Conservation (phyloP, 2,888 invertebrate genomes). For the Trichogramma dendrolimi region DNA sequence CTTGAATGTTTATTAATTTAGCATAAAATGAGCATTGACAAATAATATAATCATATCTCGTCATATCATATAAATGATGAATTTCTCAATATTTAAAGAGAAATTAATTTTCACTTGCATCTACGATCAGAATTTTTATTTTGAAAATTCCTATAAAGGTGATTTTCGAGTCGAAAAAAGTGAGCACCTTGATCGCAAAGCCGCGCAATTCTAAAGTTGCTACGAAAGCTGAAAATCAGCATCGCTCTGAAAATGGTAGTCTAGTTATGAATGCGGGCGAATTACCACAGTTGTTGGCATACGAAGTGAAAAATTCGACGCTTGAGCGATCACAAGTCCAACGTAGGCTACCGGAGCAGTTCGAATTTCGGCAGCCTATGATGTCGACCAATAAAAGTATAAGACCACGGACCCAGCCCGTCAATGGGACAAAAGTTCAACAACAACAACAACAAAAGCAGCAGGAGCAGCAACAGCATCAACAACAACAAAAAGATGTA, state of each 20-base stretch:
- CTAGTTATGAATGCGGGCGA: slow-evolving; percentile 27
- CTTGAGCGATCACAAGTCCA: slow-evolving; percentile 38
- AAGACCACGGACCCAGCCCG: slow-evolving; percentile 39
- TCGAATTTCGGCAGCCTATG: not conserved
- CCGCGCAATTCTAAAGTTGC: slow-evolving; percentile 64
- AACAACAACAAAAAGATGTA: slow-evolving; percentile 29
- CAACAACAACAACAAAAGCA: not conserved
- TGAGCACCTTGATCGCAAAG: slow-evolving; percentile 66
- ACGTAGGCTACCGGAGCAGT: not conserved
- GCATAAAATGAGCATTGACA: too few species aligned
- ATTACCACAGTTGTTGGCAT: slow-evolving; percentile 33
- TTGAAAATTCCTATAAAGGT: slow-evolving; percentile 53
- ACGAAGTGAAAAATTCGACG: slow-evolving; percentile 26
- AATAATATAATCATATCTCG: too few species aligned
- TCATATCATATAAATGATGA: too few species aligned
- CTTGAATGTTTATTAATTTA: too few species aligned
- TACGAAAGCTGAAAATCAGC: slow-evolving; percentile 46
- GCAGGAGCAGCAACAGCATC: not conserved
- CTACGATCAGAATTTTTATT: not conserved
- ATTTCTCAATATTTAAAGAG: too few species aligned
- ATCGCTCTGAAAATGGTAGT: too few species aligned
- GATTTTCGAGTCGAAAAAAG: slow-evolving; percentile 65
- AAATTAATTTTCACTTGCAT: too few species aligned
- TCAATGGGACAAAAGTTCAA: slow-evolving; percentile 13
- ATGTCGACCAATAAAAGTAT: slow-evolving; percentile 21